A percentile compares a stretch with the other conserved stretches of the same genome.
These are phyloP conservation scores for Cynopterus sphinx DNA, from an alignment of 2,797 vertebrate genomes.

Conservation along the genomic window DNA sequence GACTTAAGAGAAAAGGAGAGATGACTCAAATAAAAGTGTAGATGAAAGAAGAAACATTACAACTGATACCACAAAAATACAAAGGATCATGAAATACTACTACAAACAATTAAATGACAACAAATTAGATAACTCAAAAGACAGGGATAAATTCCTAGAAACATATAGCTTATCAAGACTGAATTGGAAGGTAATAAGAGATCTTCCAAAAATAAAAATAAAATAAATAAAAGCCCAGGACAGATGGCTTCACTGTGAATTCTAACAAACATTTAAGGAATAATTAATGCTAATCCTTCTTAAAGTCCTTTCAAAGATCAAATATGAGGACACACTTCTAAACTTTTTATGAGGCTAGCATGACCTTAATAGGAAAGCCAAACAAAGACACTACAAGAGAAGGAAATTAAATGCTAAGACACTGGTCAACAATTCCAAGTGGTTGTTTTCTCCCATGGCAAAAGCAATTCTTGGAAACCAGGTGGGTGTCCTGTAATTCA, in stretches of 20 bases:
- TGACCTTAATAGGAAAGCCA: not conserved
- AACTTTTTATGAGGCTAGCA: not conserved
- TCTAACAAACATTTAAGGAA: not conserved
- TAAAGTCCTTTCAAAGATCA: not conserved
- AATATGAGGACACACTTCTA: not conserved
- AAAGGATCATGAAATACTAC: not conserved
- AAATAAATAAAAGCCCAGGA: not conserved
- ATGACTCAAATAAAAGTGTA: not conserved
- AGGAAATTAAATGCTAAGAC: not conserved
- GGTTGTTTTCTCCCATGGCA: not conserved
- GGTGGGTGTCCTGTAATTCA: not conserved
- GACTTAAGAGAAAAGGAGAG: not conserved
- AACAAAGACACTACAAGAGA: not conserved
- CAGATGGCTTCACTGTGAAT: not conserved
- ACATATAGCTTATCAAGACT: not conserved
- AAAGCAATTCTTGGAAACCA: not conserved
- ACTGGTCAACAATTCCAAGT: not conserved
- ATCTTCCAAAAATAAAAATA: not conserved
- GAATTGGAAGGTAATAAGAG: not conserved
- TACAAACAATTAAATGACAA: not conserved
- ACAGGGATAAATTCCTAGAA: not conserved
- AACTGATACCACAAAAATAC: not conserved
- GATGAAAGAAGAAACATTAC: not conserved
- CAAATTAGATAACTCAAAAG: not conserved
- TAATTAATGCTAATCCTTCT: not conserved